phyloP scores from a whole-genome alignment of 2,113 vertebrate genomes.

The Rhodinocichla rosea region DNA sequence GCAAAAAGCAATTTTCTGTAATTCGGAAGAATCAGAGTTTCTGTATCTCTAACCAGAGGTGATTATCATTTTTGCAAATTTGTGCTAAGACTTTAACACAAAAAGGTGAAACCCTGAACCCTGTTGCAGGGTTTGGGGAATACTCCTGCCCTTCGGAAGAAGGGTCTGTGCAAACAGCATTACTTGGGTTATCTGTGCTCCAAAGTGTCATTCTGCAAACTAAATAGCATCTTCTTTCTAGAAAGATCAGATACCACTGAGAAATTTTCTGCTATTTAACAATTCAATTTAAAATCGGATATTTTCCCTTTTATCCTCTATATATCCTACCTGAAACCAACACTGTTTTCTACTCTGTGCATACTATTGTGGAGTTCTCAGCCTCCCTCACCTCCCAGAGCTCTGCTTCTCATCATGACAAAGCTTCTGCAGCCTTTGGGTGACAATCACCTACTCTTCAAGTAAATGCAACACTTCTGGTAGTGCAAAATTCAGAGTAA shows the following conservation, averaged over 20 bases:
- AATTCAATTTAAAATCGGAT: neutral
- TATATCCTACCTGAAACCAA: neutral
- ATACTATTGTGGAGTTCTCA: neutral
- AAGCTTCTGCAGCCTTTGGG: neutral
- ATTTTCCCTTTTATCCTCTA: neutral
- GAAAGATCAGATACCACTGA: neutral
- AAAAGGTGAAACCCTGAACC: neutral
- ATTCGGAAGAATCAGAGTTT: neutral
- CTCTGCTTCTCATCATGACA: neutral
- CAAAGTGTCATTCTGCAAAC: neutral
- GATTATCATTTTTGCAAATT: neutral
- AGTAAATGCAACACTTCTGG: neutral
- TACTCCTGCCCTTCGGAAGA: neutral
- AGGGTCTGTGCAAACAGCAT: fast-evolving
- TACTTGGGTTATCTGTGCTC: neutral
- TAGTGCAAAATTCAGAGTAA: neutral
- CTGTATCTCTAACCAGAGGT: neutral
- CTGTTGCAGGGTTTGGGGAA: neutral
- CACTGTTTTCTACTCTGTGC: too few species aligned
- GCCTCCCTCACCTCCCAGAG: neutral
- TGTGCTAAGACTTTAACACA: neutral
- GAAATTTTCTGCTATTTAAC: neutral
- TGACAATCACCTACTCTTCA: neutral
- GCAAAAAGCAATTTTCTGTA: neutral
- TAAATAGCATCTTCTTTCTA: neutral